These are phyloP conservation scores for Exephanes ischioxanthus DNA, from an alignment of 2,888 invertebrate genomes.

Conservation along the genomic window DNA sequence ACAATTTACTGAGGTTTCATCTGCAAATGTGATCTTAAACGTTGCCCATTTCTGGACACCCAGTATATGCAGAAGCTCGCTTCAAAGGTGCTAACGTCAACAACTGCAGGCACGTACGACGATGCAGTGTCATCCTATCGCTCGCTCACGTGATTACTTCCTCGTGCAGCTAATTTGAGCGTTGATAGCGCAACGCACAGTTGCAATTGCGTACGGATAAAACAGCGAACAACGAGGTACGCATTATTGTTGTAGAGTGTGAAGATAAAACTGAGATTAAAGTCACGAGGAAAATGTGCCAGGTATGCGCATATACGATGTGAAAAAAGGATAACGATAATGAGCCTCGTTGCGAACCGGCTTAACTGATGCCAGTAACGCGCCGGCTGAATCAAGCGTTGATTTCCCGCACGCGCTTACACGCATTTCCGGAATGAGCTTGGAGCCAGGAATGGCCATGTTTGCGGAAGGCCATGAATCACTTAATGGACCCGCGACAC, in stretches of 20 bases:
- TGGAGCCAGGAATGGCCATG: constrained; percentile 5
- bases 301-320: constrained; percentile 59
- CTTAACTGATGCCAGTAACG: constrained; percentile 72
- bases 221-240: background rate
- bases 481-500: background rate
- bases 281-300: constrained; percentile 69
- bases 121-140: constrained; percentile 12
- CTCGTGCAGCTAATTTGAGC: constrained; percentile 71
- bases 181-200: constrained; percentile 68
- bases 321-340: background rate
- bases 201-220: constrained; percentile 67
- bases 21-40: background rate
- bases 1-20: background rate
- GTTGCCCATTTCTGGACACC: background rate
- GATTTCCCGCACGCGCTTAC: constrained; percentile 61
- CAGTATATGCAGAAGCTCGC: background rate
- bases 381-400: constrained; percentile 73
- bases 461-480: constrained; percentile 49
- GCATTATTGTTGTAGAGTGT: constrained; percentile 11
- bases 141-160: constrained; percentile 74
- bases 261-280: constrained; percentile 15
- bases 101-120: background rate
- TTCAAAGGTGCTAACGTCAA: background rate
- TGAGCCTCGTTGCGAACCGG: constrained; percentile 71
- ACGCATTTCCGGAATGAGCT: background rate